These are phyloP conservation scores for Agrotis puta DNA, from an alignment of 2,888 invertebrate genomes.

Conservation along the genomic window DNA sequence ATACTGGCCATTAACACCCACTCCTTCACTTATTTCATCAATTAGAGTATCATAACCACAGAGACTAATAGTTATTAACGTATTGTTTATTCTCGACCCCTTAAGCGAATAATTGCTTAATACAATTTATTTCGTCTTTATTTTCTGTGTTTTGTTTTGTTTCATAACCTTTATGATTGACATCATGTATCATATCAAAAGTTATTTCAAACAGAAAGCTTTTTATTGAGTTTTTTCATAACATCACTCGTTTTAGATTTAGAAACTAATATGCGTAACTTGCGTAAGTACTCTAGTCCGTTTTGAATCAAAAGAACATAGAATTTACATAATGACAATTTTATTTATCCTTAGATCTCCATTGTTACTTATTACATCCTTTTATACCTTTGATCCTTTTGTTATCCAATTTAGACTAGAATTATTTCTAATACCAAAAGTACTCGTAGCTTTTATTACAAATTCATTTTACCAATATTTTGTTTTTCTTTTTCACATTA, in stretches of 20 bases:
- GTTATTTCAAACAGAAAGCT: not conserved
- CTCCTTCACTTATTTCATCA: conserved; percentile 64
- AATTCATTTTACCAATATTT: conserved; percentile 10
- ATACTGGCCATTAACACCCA: conserved; percentile 65
- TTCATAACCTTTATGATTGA: not conserved
- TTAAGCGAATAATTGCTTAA: conserved; percentile 45
- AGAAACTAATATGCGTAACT: not conserved
- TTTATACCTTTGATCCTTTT: conserved; percentile 16
- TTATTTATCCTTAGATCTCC: conserved; percentile 9
- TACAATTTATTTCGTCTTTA: conserved; percentile 35
- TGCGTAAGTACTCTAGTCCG: not conserved
- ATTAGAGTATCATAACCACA: conserved; percentile 65
- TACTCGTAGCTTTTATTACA: not conserved
- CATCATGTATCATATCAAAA: not conserved
- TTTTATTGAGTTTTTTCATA: not conserved
- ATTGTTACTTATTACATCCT: not conserved
- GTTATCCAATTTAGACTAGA: not conserved
- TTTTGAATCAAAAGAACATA: conserved; percentile 1
- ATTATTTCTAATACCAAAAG: conserved; percentile 2
- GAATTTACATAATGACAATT: conserved; percentile 18
- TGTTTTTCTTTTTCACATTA: no score
- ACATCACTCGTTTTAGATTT: not conserved
- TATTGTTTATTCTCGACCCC: conserved; percentile 50
- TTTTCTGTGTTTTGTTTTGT: not conserved
- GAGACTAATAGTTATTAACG: conserved; percentile 51